phyloP scores from a whole-genome alignment of 2,888 invertebrate genomes.

The Drosophila mayaguana region DNA sequence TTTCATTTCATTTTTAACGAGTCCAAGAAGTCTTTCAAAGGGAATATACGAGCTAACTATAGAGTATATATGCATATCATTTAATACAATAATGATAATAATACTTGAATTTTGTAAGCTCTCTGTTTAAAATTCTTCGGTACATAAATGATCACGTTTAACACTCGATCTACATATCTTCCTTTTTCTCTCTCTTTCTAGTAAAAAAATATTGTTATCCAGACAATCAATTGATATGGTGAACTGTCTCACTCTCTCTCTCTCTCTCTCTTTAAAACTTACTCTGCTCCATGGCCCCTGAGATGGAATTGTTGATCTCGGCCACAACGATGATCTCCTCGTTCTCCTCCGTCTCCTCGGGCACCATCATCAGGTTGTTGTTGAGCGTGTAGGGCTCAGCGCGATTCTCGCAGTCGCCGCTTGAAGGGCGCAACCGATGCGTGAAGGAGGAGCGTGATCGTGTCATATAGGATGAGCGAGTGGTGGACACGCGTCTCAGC shows the following conservation, averaged over 20 bases:
- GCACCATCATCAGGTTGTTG: constrained; percentile 75
- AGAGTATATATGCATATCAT: neutral
- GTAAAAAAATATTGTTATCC: constrained; percentile 2
- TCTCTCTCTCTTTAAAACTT: constrained; percentile 59
- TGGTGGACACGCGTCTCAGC: constrained; percentile 76
- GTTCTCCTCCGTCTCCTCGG: constrained; percentile 77
- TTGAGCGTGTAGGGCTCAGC: constrained; percentile 56
- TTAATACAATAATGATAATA: neutral
- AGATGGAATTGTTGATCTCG: constrained; percentile 61
- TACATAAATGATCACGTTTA: neutral
- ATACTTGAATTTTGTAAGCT: constrained; percentile 5
- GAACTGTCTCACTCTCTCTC: neutral
- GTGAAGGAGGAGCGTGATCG: constrained; percentile 76
- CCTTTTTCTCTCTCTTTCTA: neutral
- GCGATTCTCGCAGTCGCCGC: constrained; percentile 45
- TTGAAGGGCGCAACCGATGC: constrained; percentile 61
- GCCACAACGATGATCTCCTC: constrained; percentile 69
- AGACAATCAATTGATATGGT: constrained; percentile 12
- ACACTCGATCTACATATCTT: neutral
- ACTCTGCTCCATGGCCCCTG: constrained; percentile 64
- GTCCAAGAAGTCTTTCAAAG: neutral
- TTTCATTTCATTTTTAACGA: neutral
- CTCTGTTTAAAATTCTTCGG: constrained; percentile 5
- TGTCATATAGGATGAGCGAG: constrained; percentile 79
- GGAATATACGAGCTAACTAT: neutral